Evolutionary conservation across 2,113 vertebrate species (phyloP), one percentile per base, ranked within the genome.

Genomic region (Pelmatolapia mariae): DNA sequence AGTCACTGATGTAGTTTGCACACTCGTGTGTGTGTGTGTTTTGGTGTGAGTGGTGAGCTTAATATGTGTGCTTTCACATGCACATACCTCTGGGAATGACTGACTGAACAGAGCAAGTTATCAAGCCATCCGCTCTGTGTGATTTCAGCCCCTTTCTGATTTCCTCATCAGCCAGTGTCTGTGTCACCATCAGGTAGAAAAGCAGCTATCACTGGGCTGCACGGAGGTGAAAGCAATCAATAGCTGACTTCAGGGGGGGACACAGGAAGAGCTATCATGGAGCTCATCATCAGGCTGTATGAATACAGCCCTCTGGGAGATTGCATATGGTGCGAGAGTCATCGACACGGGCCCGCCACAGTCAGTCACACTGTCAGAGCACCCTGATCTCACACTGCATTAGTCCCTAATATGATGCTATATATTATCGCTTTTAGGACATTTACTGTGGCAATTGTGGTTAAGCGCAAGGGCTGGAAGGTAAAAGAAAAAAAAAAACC

Each of bases 151-250:
- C 53, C 84, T 40, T 61, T 80, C 61, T 86, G 88, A 87, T 87
- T 87, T 82, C 80, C 87, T 86, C 86, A 53, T 78, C 80, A 76
- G 80, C 90, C 80, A 81, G 89, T 57, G 86, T 90, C 85, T 53
- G 81, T 80, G 87, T 89, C 91, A 85, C 87, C 84, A 84, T 85
- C 85, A 82, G 80, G 82, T 83, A 66, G 38, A 78, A 63, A 63
- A 13, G 85, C 88, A 81, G 86, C 36, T 83, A 90, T 92, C 86
- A 24, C 53, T 6, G 63, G 68, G 82, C 81, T 56, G 71, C 68
- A 52, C 12, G 6, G 24, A 81, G 90, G 85, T 47, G 66, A 94
- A 86, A 76, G 80, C 92, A 91, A 95, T 95, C 94, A 92, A 95
- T 94, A 89, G 83, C 8, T 84, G 90, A 80, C 92, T 85, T 83